Percentiles rank a stretch among this genome's conserved stretches.
phyloP scores from a whole-genome alignment of 2,113 vertebrate species.

The Dissostichus mawsoni region DNA sequence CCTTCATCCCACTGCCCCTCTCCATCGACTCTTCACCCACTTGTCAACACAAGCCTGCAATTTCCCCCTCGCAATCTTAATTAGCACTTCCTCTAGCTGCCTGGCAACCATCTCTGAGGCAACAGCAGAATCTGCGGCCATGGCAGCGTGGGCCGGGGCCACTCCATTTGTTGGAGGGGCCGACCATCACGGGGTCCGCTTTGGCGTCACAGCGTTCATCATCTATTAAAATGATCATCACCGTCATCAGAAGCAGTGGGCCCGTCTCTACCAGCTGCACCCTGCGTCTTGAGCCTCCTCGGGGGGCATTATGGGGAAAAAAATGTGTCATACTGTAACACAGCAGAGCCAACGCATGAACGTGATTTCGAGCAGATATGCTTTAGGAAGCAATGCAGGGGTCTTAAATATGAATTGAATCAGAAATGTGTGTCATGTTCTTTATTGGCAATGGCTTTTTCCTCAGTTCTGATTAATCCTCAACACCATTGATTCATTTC shows the following conservation, averaged over 20 bases:
- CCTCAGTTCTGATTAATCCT: constrained; percentile 9
- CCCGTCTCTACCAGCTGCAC: constrained; percentile 37
- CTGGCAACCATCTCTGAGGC: constrained; percentile 78
- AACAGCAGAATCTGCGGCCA: constrained; percentile 67
- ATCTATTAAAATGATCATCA: constrained; percentile 52
- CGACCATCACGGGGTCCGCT: background rate
- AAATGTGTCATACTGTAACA: constrained; percentile 48
- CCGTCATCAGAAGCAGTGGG: constrained; percentile 44
- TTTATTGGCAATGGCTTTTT: background rate
- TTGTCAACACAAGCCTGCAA: constrained; percentile 14
- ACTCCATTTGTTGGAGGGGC: background rate
- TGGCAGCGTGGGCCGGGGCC: background rate
- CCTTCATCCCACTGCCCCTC: background rate
- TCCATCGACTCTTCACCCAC: constrained; percentile 1
- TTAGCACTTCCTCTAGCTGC: constrained; percentile 73
- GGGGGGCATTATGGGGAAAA: constrained; percentile 53
- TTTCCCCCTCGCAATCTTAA: constrained; percentile 63
- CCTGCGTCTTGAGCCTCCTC: constrained; percentile 28
- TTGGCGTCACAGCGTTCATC: constrained; percentile 7
- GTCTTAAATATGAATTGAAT: background rate
- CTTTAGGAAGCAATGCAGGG: background rate
- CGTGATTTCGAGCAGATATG: background rate
- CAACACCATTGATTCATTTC: constrained; percentile 15
- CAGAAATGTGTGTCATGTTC: background rate
- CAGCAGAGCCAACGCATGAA: background rate